These are phyloP conservation scores for Lasius fuliginosus DNA, from an alignment of 2,888 invertebrate species.

Conservation along the genomic window DNA sequence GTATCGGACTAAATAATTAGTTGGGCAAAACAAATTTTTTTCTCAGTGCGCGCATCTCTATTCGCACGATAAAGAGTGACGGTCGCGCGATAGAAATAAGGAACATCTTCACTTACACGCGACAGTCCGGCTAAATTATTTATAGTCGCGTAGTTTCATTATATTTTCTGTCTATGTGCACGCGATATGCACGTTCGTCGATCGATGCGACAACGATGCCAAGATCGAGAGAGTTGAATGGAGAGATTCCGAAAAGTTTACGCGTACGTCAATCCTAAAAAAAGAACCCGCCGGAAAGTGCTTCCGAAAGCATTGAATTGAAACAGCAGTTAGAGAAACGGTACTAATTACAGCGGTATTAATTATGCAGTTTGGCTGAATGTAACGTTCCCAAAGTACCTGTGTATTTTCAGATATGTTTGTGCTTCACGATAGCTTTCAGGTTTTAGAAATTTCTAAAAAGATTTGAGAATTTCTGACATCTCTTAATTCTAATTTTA, in stretches of 20 bases:
- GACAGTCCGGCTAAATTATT: slow-evolving; percentile 48
- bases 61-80: slow-evolving; percentile 24
- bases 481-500: background rate
- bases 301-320: background rate
- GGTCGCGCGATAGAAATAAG: background rate
- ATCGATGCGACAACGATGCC: slow-evolving; percentile 28
- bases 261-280: background rate
- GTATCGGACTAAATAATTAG: too few species aligned
- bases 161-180: slow-evolving; percentile 7
- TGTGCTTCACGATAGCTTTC: background rate
- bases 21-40: too few species aligned
- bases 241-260: background rate
- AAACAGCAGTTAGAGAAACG: background rate
- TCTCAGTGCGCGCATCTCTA: background rate
- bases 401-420: background rate
- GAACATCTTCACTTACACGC: slow-evolving; percentile 32
- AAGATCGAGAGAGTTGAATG: slow-evolving; percentile 37
- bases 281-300: background rate
- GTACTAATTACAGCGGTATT: background rate
- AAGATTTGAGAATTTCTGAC: background rate
- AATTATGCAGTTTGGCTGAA: background rate
- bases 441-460: background rate
- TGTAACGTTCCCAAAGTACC: background rate
- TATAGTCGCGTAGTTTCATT: slow-evolving; percentile 1
- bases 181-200: slow-evolving; percentile 19